phyloP scores from a whole-genome alignment of 2,113 vertebrate genomes.

The Cairina moschata region DNA sequence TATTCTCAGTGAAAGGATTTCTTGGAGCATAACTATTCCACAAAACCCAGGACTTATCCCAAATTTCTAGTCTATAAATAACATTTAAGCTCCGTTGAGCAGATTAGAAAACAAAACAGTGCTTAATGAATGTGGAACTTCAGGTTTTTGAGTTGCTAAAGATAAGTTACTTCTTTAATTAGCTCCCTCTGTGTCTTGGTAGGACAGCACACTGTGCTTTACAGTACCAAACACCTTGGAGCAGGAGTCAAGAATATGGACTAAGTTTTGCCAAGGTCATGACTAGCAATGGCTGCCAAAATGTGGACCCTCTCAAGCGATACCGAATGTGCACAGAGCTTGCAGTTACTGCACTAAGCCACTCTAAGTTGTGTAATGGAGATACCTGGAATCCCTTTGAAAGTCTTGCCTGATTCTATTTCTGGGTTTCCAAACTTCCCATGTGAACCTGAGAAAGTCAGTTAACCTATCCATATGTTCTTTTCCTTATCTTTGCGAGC shows the following conservation, averaged over 20 bases:
- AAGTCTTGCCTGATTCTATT: not conserved
- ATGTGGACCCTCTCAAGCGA: not conserved
- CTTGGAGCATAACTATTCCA: conserved; percentile 15
- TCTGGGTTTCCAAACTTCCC: not conserved
- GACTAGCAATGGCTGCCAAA: not conserved
- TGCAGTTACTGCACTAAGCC: not conserved
- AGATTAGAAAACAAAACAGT: conserved; percentile 30
- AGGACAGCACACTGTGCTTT: not conserved
- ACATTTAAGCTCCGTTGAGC: not conserved
- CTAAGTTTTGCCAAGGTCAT: conserved; percentile 24
- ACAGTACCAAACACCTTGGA: not conserved
- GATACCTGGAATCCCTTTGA: not conserved
- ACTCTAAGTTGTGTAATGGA: not conserved
- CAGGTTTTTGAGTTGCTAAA: not conserved
- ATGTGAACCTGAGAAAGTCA: not conserved
- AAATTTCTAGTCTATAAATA: conserved; percentile 15
- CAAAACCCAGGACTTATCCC: not conserved
- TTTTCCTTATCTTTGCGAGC: not conserved
- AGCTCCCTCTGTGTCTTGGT: not conserved
- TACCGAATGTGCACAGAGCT: not conserved
- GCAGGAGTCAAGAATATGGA: not conserved
- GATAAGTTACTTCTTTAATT: not conserved
- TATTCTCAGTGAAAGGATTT: conserved; percentile 51
- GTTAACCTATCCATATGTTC: not conserved
- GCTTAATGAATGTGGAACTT: not conserved